Evolutionary conservation across 2,797 vertebrate species (phyloP), one percentile per base, ranked within the genome.

Genomic region (Echiichthys vipera): DNA sequence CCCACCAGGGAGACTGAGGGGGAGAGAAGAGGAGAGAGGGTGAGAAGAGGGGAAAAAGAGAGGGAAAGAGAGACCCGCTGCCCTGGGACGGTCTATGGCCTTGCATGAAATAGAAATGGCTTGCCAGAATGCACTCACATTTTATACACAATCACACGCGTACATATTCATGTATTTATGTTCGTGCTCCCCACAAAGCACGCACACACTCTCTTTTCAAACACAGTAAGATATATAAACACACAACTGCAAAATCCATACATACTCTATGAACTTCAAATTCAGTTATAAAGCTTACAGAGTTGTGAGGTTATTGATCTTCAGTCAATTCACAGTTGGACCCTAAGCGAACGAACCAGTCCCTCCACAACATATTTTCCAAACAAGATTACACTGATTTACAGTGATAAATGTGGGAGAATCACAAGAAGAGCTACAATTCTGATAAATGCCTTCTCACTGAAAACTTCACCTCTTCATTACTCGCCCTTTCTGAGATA

Each of bases 1-100:
- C 94, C 90, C 91, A 86, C 84, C 71, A 87, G 88, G 83, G 85
- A 85, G 56, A 67, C 82, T 1, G 50, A 55, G 67, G 7, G 49
- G 78, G 51, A 20, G 32, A 46, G 3, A 6, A 46, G 2, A 49
- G 45, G 45, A 46, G 17, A 9, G 24, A 36, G 32, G 37, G 42
- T 20, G n/a, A 45, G 42, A 27, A 25, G 27, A 30, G 32, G 22
- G 7, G 27, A 14, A 46, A 6, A 36, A 36, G 12, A 24, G 57
- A 29, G 29, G 7, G 53, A 14, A 5, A 13, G 12, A 36, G 14
- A 1, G 14, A 36, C 39, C 69, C 1, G 13, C 74, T 80, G 77
- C 67, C 73, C 79, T 76, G 45, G 1, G 59, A 85, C 57, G 7
- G 85, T 83, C 84, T 86, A 87, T 85, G 74, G 69, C 73, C 63